Conservation (phyloP, 2,113 vertebrate genomes). For the Emydura subglobosa region DNA sequence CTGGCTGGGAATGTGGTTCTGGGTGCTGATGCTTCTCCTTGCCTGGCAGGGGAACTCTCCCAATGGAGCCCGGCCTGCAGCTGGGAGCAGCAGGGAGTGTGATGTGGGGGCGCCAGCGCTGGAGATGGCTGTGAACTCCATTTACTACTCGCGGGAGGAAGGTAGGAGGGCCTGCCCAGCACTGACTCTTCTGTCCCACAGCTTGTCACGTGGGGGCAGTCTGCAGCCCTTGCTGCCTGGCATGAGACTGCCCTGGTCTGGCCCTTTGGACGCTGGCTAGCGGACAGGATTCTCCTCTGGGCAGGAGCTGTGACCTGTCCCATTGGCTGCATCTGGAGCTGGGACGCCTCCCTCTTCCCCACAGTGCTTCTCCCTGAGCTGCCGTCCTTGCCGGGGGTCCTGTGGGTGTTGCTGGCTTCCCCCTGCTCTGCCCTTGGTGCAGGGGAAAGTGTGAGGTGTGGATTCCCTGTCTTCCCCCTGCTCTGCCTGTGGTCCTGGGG, state of each 20-base stretch:
- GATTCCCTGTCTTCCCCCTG: background rate
- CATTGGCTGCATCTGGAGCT: background rate
- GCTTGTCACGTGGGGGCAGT: background rate
- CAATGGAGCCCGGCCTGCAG: background rate
- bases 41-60: slow-evolving; percentile 62
- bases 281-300: background rate
- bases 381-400: background rate
- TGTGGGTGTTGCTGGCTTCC: background rate
- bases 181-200: no score
- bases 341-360: background rate
- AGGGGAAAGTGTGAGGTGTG: background rate
- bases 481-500: no score
- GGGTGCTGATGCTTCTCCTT: slow-evolving; percentile 4
- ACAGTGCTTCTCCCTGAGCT: fast-evolving
- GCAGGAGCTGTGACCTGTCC: background rate
- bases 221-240: background rate
- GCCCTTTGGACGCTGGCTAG: no score
- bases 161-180: slow-evolving; percentile 76
- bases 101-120: slow-evolving; percentile 52
- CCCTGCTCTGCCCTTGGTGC: background rate
- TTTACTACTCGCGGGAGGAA: slow-evolving; percentile 93
- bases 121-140: slow-evolving; percentile 95
- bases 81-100: background rate
- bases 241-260: background rate
- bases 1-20: background rate